Conservation (phyloP, 2,888 invertebrate species). For the Rhamnusium bicolor region DNA sequence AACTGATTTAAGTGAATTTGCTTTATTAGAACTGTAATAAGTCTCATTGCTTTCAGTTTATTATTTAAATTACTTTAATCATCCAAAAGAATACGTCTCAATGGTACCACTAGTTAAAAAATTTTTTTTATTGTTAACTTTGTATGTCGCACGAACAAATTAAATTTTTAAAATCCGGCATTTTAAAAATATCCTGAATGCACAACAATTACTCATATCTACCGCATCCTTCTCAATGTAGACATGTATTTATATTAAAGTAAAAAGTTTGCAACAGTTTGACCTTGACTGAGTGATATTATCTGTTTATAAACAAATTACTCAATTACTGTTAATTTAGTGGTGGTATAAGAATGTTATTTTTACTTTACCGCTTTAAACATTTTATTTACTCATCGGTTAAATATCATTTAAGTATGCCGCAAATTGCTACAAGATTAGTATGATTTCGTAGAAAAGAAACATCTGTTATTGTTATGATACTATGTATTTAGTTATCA, state of each 20-base stretch:
- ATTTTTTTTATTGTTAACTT: no score
- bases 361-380: neutral
- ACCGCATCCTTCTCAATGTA: neutral
- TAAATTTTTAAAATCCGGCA: no score
- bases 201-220: slow-evolving; percentile 6
- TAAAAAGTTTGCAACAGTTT: slow-evolving; percentile 6
- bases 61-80: no score
- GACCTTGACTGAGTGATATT: slow-evolving; percentile 23
- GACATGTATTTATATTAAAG: neutral
- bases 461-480: no score
- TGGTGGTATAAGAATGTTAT: neutral
- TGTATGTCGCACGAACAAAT: no score
- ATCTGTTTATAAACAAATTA: slow-evolving; percentile 26
- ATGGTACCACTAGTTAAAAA: no score
- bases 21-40: no score
- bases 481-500: neutral
- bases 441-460: slow-evolving; percentile 1
- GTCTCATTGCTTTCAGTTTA: no score
- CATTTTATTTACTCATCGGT: slow-evolving; percentile 4
- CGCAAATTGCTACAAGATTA: neutral
- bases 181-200: no score
- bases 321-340: slow-evolving; percentile 1
- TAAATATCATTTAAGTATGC: neutral
- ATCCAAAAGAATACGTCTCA: no score
- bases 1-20: no score